Percentiles rank a stretch among this genome's conserved stretches.
Evolutionary conservation across 2,797 vertebrate species (phyloP).

Genomic region (Hydrophis major): DNA sequence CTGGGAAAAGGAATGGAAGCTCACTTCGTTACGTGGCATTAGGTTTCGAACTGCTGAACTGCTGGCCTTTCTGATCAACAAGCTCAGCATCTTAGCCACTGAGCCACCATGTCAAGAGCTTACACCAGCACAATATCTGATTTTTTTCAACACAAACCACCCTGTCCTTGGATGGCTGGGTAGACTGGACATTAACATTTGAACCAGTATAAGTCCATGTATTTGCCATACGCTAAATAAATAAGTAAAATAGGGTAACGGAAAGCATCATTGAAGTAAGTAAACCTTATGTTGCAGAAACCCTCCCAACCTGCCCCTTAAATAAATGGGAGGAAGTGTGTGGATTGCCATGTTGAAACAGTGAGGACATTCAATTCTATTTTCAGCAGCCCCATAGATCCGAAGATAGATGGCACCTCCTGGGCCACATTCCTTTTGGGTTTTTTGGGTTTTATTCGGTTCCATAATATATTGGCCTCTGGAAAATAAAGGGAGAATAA

Average conservation of each 20-base stretch:
- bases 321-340: background rate
- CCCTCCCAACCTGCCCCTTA: background rate
- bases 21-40: too few relatives aligned
- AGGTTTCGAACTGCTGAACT: too few relatives aligned
- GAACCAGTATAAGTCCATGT: too few relatives aligned
- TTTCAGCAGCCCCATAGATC: background rate
- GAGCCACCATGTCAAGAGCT: too few relatives aligned
- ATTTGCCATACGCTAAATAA: too few relatives aligned
- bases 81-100: too few relatives aligned
- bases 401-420: background rate
- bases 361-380: background rate
- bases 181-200: too few relatives aligned
- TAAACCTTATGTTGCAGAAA: background rate
- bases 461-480: slow-evolving; percentile 37
- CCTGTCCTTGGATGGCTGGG: too few relatives aligned
- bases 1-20: too few relatives aligned
- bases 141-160: too few relatives aligned
- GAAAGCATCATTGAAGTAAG: background rate
- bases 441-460: slow-evolving; percentile 35
- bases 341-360: background rate
- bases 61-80: too few relatives aligned
- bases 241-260: background rate
- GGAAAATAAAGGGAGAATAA: background rate
- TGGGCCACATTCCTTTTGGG: slow-evolving; percentile 9
- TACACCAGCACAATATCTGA: too few relatives aligned